Base-by-base conservation (phyloP, 1,140 invertebrate species). In the Sminthurinus signatus region DNA sequence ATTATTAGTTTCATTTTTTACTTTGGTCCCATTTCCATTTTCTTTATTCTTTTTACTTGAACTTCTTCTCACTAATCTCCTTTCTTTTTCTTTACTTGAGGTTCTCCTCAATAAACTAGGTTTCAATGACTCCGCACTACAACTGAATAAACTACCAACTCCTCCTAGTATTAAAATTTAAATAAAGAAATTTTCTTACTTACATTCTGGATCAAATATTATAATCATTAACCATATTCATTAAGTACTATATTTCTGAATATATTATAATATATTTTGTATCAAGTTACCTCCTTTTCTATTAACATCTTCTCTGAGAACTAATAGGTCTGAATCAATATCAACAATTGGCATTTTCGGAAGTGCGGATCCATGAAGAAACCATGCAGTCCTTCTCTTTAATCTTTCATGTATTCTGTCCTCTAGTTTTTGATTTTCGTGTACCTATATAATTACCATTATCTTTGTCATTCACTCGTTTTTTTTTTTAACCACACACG, bases 341-440 rank as follows among this genome's bases (percentile, higher is more conserved):
- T 71, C 66, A n/a, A 67, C 52, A 48, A 25, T 32, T n/a, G 62
- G 55, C 62, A 63, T 59, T 48, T 62, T 65, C 3, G 69, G 57
- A 58, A 59, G 39, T 23, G 59, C 44, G 14, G 62, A 84, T 50
- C 87, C 86, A 70, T 86, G 86, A 74, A 95, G 82, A 81, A 94
- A 95, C 92, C 92, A 96, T 77, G 95, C 91, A 48, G 90, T 93
- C 72, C 92, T 83, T 48, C 90, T 93, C 76, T 88, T 83, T 91
- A 96, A 95, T 70, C 93, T 82, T 75, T 88, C 89, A n/a, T n/a
- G n/a, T n/a, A n/a, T n/a, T n/a, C n/a, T n/a, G n/a, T n/a, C n/a
- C n/a, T n/a, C n/a, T n/a, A n/a, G n/a, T 60, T 89, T 88, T 82
- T 96, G 93, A 75, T 91, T 82, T 80, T 95, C 91, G 80, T 95